Evolutionary conservation across 2,888 invertebrate species (phyloP).

Genomic region (Yponomeuta plumbellus): DNA sequence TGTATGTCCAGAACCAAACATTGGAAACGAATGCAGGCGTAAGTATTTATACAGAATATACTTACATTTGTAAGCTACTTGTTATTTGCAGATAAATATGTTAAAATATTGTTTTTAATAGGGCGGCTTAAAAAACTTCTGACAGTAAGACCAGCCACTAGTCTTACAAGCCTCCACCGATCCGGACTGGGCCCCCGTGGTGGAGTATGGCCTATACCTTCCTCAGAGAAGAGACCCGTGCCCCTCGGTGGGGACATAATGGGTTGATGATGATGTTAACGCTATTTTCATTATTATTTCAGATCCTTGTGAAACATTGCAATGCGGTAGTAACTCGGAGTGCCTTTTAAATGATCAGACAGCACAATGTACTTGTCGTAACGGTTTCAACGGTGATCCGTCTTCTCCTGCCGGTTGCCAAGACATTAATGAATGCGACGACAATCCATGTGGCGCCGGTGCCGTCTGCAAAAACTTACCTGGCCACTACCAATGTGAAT

Average conservation of each 20-base stretch:
- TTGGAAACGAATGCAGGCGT: conserved; percentile 95
- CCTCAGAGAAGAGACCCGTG: no score
- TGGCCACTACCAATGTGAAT: conserved; percentile 91
- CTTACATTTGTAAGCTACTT: no score
- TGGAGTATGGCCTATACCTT: no score
- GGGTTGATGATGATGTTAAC: no score
- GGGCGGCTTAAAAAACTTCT: no score
- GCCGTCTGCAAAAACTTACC: conserved; percentile 93
- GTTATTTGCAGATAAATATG: no score
- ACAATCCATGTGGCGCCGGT: conserved; percentile 87
- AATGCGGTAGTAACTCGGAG: conserved; percentile 91
- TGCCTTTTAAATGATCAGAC: conserved; percentile 90
- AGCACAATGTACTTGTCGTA: conserved; percentile 89
- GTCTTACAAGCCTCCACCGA: no score
- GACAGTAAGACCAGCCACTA: no score
- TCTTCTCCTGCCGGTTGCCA: conserved; percentile 83
- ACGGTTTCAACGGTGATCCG: conserved; percentile 86
- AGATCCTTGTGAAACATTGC: conserved; percentile 93
- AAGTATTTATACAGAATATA: conserved; percentile 53
- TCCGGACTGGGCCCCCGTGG: no score
- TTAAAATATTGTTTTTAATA: no score
- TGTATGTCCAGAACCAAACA: conserved; percentile 92
- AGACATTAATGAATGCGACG: conserved; percentile 92
- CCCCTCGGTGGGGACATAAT: no score
- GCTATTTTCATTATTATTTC: conserved; percentile 31